Conservation (phyloP, 2,797 vertebrate genomes). For the Lacerta bilineata region DNA sequence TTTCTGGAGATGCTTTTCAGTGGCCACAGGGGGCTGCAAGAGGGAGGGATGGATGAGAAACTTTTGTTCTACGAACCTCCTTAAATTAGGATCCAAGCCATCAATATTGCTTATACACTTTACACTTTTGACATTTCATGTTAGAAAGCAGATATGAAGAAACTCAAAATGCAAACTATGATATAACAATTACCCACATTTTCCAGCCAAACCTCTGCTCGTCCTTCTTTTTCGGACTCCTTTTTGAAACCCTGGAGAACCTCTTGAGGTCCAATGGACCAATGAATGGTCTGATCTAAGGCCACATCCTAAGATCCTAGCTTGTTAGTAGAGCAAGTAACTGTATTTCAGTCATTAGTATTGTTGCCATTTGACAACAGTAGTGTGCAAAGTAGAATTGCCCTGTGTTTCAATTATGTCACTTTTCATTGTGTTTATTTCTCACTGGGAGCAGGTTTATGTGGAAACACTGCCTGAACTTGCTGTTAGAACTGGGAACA, state of each 20-base stretch:
- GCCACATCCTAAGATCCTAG: neutral
- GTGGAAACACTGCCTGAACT: constrained; percentile 44
- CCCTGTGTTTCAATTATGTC: constrained; percentile 16
- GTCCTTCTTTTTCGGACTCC: neutral
- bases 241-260: neutral
- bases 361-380: constrained; percentile 7
- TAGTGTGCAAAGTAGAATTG: constrained; percentile 8
- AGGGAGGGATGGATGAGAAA: too few relatives aligned
- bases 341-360: neutral
- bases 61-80: neutral
- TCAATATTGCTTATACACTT: neutral
- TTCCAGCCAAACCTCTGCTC: neutral
- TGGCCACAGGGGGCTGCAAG: neutral
- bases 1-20: neutral
- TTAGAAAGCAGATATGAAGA: neutral
- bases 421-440: constrained; percentile 26
- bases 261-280: neutral
- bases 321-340: neutral
- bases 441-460: constrained; percentile 52
- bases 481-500: constrained; percentile 50
- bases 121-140: neutral
- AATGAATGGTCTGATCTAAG: neutral
- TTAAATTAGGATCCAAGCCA: too few relatives aligned
- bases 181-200: neutral
- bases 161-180: neutral